phyloP scores from a whole-genome alignment of 2,888 invertebrate genomes.

The Baccha elongata region DNA sequence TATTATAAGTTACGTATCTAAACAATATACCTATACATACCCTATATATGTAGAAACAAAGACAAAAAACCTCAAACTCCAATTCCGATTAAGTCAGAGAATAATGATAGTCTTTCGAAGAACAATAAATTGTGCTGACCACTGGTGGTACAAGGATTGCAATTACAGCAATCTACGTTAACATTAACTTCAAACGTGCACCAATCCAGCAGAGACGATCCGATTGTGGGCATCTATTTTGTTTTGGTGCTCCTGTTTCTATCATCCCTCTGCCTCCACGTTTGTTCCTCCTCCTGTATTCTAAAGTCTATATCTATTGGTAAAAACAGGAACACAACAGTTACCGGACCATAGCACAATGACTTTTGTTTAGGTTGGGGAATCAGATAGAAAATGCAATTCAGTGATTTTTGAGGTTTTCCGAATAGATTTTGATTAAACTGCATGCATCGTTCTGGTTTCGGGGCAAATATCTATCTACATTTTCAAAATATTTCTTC shows the following conservation, averaged over 20 bases:
- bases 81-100: conserved; percentile 74
- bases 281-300: neutral
- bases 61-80: conserved; percentile 70
- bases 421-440: conserved; percentile 72
- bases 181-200: conserved; percentile 73
- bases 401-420: conserved; percentile 73
- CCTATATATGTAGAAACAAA: conserved; percentile 23
- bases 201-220: conserved; percentile 57
- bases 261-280: neutral
- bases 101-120: conserved; percentile 73
- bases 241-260: conserved; percentile 26
- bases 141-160: conserved; percentile 71
- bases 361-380: conserved; percentile 68
- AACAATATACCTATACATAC: too few relatives aligned
- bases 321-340: conserved; percentile 55
- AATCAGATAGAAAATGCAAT: conserved; percentile 71
- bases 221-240: conserved; percentile 53
- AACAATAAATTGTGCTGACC: conserved; percentile 73
- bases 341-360: conserved; percentile 67
- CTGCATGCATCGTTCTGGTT: conserved; percentile 60
- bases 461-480: conserved; percentile 25
- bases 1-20: too few relatives aligned
- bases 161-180: conserved; percentile 73
- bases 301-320: conserved; percentile 34
- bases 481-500: conserved; percentile 47